Evolutionary conservation across 1,140 invertebrate species (phyloP), one percentile per base, ranked within the genome.

Genomic region (Microplitis demolitor): DNA sequence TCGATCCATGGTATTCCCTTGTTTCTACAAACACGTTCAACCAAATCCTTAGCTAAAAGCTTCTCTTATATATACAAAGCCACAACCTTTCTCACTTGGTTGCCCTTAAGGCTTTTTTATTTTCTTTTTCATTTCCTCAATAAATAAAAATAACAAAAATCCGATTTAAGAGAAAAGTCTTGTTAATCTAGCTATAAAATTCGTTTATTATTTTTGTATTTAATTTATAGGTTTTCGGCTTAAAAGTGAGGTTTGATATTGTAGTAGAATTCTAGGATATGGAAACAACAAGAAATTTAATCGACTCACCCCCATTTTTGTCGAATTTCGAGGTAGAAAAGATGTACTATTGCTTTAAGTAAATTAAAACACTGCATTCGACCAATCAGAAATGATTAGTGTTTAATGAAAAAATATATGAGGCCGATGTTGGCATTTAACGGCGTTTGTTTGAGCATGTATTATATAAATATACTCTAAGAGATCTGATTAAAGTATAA

Each of bases 1-100:
- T 71, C 76, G 72, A 78, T 78, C 72, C 73, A 72, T 63, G 74
- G 24, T 69, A 50, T 58, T 33, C 37, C 16, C 37, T 50, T 67
- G 54, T n/a, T 53, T 54, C 54, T 39, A 14, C 66, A 58, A 35
- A 31, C n/a, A 14, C 66, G 34, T 56, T 56, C 24, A 14, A 16
- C 61, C n/a, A 51, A 69, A 70, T 74, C 62, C 53, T 68, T 45
- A 24, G 34, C 13, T 66, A 56, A 66, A 66, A 62, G 14, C 58
- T 34, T 72, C 45, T 39, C 8, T n/a, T 39, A 39, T 14, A 13
- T 16, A 16, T 50, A 39, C 31, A 13, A 14, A 51, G 45, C 31
- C 58, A 58, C 58, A 50, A 16, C 6, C 6, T 53, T 63, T 39
- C n/a, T 9, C 37, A 9, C 45, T 53, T 24, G 8, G 14, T 31